These are phyloP conservation scores for Agrilus biguttatus DNA, from an alignment of 2,888 invertebrate species.

Conservation along the genomic window DNA sequence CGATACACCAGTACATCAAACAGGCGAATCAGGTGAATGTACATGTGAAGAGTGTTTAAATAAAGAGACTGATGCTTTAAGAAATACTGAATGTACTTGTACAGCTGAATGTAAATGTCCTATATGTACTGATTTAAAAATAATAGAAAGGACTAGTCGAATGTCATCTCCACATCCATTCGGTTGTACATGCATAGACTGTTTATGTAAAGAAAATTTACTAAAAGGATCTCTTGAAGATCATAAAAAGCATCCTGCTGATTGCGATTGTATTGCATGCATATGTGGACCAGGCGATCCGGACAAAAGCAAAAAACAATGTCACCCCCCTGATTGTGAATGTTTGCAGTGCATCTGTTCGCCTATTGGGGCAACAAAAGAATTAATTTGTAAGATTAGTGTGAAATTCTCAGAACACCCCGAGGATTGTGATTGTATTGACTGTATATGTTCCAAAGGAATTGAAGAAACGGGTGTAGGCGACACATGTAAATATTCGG, in stretches of 20 bases:
- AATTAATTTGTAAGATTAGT: not conserved
- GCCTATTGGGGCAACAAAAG: not conserved
- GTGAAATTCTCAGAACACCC: not conserved
- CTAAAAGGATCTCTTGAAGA: not conserved
- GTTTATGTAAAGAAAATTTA: constrained; percentile 1
- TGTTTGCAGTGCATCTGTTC: constrained; percentile 1
- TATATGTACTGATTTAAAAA: not conserved
- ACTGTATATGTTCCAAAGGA: constrained; percentile 2
- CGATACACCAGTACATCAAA: not conserved
- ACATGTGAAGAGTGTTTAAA: not conserved
- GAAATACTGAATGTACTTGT: constrained; percentile 1
- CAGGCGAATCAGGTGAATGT: not conserved
- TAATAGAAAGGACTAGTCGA: not conserved
- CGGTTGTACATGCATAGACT: not conserved
- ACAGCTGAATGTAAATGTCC: not conserved
- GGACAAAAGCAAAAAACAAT: not conserved
- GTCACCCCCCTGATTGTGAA: not conserved
- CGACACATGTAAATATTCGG: too few relatives aligned
- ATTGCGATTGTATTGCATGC: constrained; percentile 11
- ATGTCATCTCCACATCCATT: not conserved
- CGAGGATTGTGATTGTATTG: constrained; percentile 5
- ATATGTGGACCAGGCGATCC: constrained; percentile 8
- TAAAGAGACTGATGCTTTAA: not conserved
- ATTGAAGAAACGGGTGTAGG: not conserved
- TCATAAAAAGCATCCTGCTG: constrained; percentile 6